Evolutionary conservation across 1,140 invertebrate species (phyloP).

Genomic region (Triops cancriformis): DNA sequence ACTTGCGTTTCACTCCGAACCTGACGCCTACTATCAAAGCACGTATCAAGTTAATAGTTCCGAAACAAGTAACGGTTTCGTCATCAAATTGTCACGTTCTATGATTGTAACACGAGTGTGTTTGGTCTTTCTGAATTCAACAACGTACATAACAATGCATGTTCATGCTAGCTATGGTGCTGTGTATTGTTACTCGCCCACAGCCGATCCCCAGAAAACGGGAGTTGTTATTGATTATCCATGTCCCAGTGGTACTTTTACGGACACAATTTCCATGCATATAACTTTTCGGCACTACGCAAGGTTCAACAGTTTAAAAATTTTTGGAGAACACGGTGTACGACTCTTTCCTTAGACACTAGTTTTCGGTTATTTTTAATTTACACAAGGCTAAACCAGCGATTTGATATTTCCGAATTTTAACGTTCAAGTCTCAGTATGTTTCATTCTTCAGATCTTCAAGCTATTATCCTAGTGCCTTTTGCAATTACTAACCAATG

Average conservation of each 20-base stretch:
- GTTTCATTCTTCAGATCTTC: no score
- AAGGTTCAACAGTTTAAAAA: background rate
- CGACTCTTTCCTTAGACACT: background rate
- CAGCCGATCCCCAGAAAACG: background rate
- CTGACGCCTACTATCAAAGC: background rate
- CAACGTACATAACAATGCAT: background rate
- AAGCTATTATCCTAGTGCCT: no score
- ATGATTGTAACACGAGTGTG: background rate
- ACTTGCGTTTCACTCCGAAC: background rate
- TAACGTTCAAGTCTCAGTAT: no score
- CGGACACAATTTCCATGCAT: background rate
- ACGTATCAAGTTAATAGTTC: background rate
- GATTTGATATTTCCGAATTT: no score
- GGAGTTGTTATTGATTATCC: background rate
- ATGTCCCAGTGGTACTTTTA: background rate
- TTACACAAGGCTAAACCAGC: no score
- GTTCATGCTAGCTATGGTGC: background rate
- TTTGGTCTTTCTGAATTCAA: background rate
- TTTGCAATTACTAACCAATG: no score
- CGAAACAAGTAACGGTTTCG: background rate
- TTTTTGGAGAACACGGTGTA: background rate
- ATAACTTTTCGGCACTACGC: background rate
- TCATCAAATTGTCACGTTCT: background rate
- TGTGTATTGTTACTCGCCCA: background rate
- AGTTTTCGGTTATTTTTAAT: no score